These are phyloP conservation scores for Pristionchus japonicus DNA, from an alignment of 2,888 invertebrate species.

Conservation along the genomic window DNA sequence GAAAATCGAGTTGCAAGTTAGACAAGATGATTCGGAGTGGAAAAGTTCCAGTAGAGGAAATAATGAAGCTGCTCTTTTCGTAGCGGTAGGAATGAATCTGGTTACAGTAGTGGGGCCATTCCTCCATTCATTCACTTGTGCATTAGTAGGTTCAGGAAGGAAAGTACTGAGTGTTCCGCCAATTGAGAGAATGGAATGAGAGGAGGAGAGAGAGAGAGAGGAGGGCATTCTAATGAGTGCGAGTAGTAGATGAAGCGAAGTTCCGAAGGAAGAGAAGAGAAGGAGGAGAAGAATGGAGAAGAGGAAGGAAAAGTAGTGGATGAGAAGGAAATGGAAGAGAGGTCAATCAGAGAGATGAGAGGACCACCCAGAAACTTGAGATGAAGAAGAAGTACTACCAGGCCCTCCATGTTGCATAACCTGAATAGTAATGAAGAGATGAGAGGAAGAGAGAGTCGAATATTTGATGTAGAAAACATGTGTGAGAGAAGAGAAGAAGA, in stretches of 20 bases:
- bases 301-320: not conserved
- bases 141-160: not conserved
- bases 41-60: not conserved
- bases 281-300: not conserved
- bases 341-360: slow-evolving; percentile 2
- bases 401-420: not conserved
- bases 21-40: not conserved
- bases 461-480: slow-evolving; percentile 21
- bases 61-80: not conserved
- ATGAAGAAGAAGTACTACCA: not conserved
- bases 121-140: not conserved
- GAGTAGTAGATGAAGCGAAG: slow-evolving; percentile 38
- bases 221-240: slow-evolving; percentile 18
- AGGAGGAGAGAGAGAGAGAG: not conserved
- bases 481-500: slow-evolving; percentile 14
- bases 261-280: not conserved
- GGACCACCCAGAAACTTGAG: slow-evolving; percentile 48
- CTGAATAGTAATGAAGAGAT: slow-evolving; percentile 18
- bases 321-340: slow-evolving; percentile 37
- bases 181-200: not conserved
- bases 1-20: slow-evolving; percentile 14
- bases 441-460: not conserved
- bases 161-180: not conserved
- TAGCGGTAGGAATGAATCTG: not conserved
- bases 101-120: not conserved